phyloP scores from a whole-genome alignment of 2,797 vertebrate genomes.

The Discoglossus pictus region DNA sequence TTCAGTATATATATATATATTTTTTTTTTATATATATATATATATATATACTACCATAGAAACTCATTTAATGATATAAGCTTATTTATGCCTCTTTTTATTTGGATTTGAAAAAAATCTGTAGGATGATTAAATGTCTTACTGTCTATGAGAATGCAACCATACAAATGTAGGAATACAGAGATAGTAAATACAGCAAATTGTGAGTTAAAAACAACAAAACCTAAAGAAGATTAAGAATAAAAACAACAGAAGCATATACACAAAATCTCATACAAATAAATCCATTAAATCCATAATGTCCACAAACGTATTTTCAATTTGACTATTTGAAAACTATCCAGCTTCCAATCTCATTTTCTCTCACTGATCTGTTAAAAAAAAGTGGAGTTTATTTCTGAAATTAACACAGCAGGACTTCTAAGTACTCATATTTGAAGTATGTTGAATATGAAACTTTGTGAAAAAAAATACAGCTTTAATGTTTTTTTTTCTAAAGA shows the following conservation, averaged over 20 bases:
- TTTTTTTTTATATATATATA: too few species aligned
- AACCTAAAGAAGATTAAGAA: neutral
- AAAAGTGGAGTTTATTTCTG: constrained; percentile 16
- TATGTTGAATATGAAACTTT: constrained; percentile 23
- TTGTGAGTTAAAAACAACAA: neutral
- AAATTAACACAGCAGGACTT: constrained; percentile 30
- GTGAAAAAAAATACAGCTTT: constrained; percentile 20
- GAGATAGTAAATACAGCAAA: too few species aligned
- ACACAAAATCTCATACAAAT: neutral
- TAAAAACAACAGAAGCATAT: neutral
- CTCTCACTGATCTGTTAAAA: constrained; percentile 17
- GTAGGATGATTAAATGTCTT: too few species aligned
- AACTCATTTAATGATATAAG: too few species aligned
- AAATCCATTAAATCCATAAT: constrained; percentile 8
- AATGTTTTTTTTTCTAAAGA: constrained; percentile 16
- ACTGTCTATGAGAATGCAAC: too few species aligned
- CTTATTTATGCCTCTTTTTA: too few species aligned
- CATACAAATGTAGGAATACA: too few species aligned
- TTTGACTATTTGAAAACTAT: constrained; percentile 13
- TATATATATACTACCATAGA: too few species aligned
- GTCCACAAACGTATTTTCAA: constrained; percentile 5
- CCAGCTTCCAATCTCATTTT: constrained; percentile 25
- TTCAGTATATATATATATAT: too few species aligned
- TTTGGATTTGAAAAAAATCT: too few species aligned
- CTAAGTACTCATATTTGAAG: constrained; percentile 41